Evolutionary conservation across 2,888 invertebrate genomes (phyloP).

Genomic region (Drosophila mulleri): DNA sequence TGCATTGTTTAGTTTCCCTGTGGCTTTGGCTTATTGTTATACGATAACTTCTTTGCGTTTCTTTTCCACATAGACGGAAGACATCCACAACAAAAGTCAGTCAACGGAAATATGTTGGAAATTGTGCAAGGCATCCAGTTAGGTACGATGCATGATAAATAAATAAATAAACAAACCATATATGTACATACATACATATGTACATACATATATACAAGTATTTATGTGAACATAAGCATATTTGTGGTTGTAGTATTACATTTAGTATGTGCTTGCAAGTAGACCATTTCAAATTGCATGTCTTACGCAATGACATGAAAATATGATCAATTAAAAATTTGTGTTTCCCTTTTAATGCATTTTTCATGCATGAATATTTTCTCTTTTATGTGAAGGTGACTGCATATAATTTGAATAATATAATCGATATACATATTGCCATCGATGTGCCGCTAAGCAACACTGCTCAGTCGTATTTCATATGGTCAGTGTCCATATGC

Average conservation of each 20-base stretch:
- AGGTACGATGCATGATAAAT: neutral
- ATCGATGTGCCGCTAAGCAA: constrained; percentile 12
- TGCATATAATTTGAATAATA: constrained; percentile 43
- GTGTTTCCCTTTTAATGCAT: neutral
- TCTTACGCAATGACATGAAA: constrained; percentile 60
- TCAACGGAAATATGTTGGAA: constrained; percentile 73
- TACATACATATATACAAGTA: neutral
- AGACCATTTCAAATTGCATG: constrained; percentile 39
- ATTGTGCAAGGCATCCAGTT: constrained; percentile 25
- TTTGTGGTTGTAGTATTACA: constrained; percentile 12
- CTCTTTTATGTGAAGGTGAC: constrained; percentile 8
- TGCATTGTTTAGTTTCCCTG: constrained; percentile 49
- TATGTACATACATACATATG: too few species aligned
- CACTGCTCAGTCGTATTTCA: neutral
- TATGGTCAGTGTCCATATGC: too few species aligned
- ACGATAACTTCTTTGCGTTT: constrained; percentile 60
- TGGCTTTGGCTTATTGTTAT: constrained; percentile 46
- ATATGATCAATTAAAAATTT: constrained; percentile 23
- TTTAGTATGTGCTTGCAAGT: constrained; percentile 21
- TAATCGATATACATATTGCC: constrained; percentile 27
- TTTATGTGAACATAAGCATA: neutral
- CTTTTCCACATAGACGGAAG: constrained; percentile 56
- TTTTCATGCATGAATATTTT: constrained; percentile 7
- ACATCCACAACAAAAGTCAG: constrained; percentile 63
- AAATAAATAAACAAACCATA: constrained; percentile 10